Base-by-base conservation (phyloP, 1,140 invertebrate species). In the Panagrolaimus sp. region DNA sequence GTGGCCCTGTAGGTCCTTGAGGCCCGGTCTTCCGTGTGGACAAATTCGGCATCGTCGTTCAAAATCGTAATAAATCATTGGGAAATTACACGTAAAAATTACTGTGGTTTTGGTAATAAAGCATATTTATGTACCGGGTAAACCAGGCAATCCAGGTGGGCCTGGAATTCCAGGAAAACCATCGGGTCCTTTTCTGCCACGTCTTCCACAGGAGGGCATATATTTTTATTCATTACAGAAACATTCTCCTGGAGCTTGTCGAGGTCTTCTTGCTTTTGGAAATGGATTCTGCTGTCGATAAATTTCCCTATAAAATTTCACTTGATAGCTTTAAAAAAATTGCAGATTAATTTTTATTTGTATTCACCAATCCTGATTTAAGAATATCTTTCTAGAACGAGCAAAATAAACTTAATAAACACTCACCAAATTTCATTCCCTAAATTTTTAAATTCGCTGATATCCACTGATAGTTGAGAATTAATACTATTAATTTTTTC, bases 131-230 rank as follows among this genome's bases (percentile, higher is more conserved):
- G 2, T 16, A 57, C 51, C 51, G 4, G 51, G 51, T 57, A 57
- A 16, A 4, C 51, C 51, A 8, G 51, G 51, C 51, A 57, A 16
- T 4, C 51, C 51, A 11, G 51, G 51, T 57, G 51, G 51, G 0
- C 51, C 51, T 23, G 51, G 51, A 57, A 57, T 57, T 27, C 51
- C 51, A 4, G 51, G 51, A 57, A 25, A 25, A 0, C 51, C 51
- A 16, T 57, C 51, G 4, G 9, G 11, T 57, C 51, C 51, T 25
- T 20, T 20, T 16, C 20, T 20, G 9, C 51, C 51, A 57, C 8
- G 20, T 13, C 20, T 20, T 20, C 51, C 51, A 4, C 51, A 11
- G 20, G 51, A n/a, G 51, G 51, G n/a, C 51, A 57, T 11, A 20
- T 23, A 57, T 57, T 57, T 57, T n/a, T 57, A 14, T 25, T 20